These are phyloP conservation scores for Chaenodraco wilsoni DNA, from an alignment of 2,797 vertebrate genomes.

Conservation along the genomic window DNA sequence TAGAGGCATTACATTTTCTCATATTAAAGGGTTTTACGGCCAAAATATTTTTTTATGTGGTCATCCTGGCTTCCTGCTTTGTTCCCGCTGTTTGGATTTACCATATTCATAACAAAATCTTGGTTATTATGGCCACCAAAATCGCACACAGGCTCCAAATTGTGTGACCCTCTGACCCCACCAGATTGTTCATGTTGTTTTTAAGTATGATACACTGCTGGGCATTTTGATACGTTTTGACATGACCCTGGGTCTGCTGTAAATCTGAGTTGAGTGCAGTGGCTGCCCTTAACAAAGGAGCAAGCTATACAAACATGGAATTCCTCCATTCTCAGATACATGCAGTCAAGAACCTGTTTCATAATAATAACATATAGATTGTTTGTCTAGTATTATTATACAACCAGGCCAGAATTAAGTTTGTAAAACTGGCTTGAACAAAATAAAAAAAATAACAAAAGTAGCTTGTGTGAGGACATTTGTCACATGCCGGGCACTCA, in stretches of 20 bases:
- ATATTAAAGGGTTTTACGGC: too few relatives aligned
- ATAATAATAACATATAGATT: not conserved
- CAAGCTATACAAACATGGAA: not conserved
- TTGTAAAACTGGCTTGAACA: not conserved
- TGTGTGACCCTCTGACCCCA: not conserved
- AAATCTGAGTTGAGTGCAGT: not conserved
- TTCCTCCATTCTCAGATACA: not conserved
- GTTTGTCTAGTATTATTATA: not conserved
- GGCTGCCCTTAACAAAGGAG: not conserved
- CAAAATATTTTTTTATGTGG: too few relatives aligned
- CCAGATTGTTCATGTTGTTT: not conserved
- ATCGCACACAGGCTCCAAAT: too few relatives aligned
- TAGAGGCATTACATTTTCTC: too few relatives aligned
- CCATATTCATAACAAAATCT: too few relatives aligned
- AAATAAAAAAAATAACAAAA: not conserved
- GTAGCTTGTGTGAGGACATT: not conserved
- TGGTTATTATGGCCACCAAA: too few relatives aligned
- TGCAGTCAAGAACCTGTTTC: not conserved
- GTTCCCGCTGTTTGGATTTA: too few relatives aligned
- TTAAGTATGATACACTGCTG: not conserved
- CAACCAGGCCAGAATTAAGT: not conserved
- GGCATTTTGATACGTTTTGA: not conserved
- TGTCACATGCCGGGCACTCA: not conserved
- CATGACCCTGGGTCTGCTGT: constrained; percentile 1
- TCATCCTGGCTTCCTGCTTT: too few relatives aligned